Evolutionary conservation across 2,797 vertebrate genomes (phyloP).

Genomic region (Oophaga sylvatica): DNA sequence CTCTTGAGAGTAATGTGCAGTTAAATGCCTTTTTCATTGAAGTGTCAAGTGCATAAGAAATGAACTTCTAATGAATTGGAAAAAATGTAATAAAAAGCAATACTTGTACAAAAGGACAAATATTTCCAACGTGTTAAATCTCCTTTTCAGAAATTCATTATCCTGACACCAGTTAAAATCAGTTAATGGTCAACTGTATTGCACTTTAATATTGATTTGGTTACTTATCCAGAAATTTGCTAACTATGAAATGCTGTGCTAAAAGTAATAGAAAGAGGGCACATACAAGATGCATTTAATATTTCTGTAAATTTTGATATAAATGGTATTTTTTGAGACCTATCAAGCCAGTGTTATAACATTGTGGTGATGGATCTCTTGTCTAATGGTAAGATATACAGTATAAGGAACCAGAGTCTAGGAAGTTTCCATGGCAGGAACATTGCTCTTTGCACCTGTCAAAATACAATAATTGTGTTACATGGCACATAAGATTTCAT

Average conservation of each 20-base stretch:
- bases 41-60: constrained; percentile 1
- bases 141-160: background rate
- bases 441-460: background rate
- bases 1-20: background rate
- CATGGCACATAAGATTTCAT: too few species aligned
- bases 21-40: background rate
- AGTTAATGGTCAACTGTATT: background rate
- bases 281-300: background rate
- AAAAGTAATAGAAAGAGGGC: background rate
- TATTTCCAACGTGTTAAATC: background rate
- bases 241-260: background rate
- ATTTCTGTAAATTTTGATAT: background rate
- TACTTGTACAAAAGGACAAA: background rate
- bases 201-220: background rate
- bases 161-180: background rate
- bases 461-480: background rate
- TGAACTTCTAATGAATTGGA: background rate
- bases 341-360: background rate
- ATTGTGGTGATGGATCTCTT: background rate
- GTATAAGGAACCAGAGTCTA: background rate
- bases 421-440: background rate
- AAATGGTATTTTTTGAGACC: background rate
- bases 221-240: background rate
- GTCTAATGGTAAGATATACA: background rate
- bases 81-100: background rate